Evolutionary conservation across 2,888 invertebrate genomes (phyloP), one percentile per base, ranked within the genome.

Genomic region (Temnothorax ravouxi): DNA sequence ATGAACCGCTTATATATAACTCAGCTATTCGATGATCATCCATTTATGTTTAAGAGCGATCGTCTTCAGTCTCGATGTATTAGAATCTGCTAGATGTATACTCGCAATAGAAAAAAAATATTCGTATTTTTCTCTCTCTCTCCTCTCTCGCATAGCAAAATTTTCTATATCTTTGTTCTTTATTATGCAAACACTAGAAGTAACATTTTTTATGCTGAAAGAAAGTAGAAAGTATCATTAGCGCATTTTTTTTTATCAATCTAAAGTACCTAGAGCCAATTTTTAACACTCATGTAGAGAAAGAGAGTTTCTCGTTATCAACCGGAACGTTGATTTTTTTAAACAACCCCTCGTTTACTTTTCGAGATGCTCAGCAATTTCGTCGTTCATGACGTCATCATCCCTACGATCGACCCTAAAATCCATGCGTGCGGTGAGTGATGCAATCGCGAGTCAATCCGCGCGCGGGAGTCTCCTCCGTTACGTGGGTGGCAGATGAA

Each of bases 391-490:
- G 56, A 72, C 72, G 56, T 80, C 79, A 80, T 59, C 18, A 8
- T 47, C 3, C 15, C 44, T 47, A 72, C 59, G 25, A 80, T 80
- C 74, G 74, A 18, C 0, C 25, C 3, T 0, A 18, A 72, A 59
- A 71, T 47, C 21, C 47, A 6, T n/a, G 25, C 4, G 34, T 2
- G 15, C 44, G n/a, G 1, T 69, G 67, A 56, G 47, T 72, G 79
- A 80, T 21, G 79, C 38, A 74, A 80, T 2, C 13, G 25, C 79
- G 56, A 47, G 44, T 79, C 44, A 72, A 18, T 18, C 38, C 56
- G 34, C 69, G n/a, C n/a, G 56, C 50, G 54, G 69, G 54, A 38
- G 2, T 72, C 34, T 47, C 52, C 38, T 34, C 15, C 21, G 21
- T 21, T 29, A 59, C 34, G 38, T 18, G n/a, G 38, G 41, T 38